A percentile compares a stretch with the other conserved stretches of the same genome.
These are phyloP conservation scores for Latheticus oryzae DNA, from an alignment of 2,888 invertebrate species.

Conservation along the genomic window DNA sequence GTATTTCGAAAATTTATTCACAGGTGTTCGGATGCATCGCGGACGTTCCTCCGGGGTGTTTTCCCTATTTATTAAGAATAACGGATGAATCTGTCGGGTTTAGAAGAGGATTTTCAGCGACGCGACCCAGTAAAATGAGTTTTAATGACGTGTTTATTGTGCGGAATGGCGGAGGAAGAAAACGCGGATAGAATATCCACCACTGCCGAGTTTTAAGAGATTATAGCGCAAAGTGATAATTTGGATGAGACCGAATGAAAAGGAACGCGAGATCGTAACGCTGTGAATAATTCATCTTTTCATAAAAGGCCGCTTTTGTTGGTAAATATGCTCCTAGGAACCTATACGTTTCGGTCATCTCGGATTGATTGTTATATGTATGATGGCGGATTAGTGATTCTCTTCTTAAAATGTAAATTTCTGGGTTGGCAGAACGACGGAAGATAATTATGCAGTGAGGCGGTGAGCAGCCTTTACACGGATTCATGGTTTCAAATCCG, in stretches of 20 bases:
- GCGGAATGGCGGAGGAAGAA: constrained; percentile 51
- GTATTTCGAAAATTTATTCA: no score
- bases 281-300: constrained; percentile 59
- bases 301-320: constrained; percentile 50
- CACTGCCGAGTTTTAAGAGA: constrained; percentile 57
- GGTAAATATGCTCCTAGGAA: constrained; percentile 46
- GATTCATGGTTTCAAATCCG: constrained; percentile 65
- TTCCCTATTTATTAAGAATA: constrained; percentile 33
- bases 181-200: constrained; percentile 52
- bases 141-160: constrained; percentile 60
- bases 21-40: no score
- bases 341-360: constrained; percentile 26
- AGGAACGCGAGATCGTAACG: constrained; percentile 53
- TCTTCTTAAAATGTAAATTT: constrained; percentile 64
- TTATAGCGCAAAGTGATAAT: constrained; percentile 61
- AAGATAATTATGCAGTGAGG: constrained; percentile 64
- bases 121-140: constrained; percentile 55
- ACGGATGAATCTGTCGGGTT: constrained; percentile 21
- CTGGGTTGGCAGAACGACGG: constrained; percentile 57
- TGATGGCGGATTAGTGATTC: constrained; percentile 58
- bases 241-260: constrained; percentile 57
- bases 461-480: constrained; percentile 62
- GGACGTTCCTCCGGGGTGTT: constrained; percentile 4
- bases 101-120: constrained; percentile 31
- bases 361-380: constrained; percentile 50